Evolutionary conservation across 1,140 invertebrate genomes (phyloP), one percentile per base, ranked within the genome.

Genomic region (Nymphalis io): DNA sequence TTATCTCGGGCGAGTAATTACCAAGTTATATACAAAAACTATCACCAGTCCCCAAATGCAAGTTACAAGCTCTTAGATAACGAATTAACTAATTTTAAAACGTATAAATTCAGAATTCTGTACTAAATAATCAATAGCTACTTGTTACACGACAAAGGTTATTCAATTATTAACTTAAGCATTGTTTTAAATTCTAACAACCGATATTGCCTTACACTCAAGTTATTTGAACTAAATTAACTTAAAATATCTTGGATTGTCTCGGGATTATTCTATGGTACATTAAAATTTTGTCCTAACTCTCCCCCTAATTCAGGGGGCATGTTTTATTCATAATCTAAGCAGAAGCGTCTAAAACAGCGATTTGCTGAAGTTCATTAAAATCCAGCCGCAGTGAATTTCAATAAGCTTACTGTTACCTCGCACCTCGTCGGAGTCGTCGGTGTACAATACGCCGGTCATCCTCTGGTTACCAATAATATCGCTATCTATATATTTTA

Each of bases 281-380:
- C 21, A 27, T 27, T 21, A 4, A 27, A 23, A 55, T 55, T 51
- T 15, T 15, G 23, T 63, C 46, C n/a, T 27, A 40, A 59, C 62
- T 60, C 66, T 66, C 71, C 53, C 51, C 10, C 18, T 42, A 10
- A 57, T 33, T 58, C 51, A 51, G 15, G 27, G n/a, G 18, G 60
- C 62, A 87, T 85, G 82, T 88, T 84, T 88, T 86, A 88, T 88
- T 85, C 84, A 86, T 86, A 82, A 77, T 82, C 77, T 70, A 69
- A 77, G 76, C 78, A 78, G 73, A 69, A 80, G 79, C 72, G 78
- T 78, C 72, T 79, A 78, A 84, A 85, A 85, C 82, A 85, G 55
- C 80, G 80, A 83, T 85, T 85, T 82, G 69, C 74, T 65, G 70
- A 77, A 82, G 80, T 85, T 82, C 82, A 84, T 85, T 88, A 83